Evolutionary conservation across 2,888 invertebrate genomes (phyloP).

Genomic region (Rhorus exstirpatorius): DNA sequence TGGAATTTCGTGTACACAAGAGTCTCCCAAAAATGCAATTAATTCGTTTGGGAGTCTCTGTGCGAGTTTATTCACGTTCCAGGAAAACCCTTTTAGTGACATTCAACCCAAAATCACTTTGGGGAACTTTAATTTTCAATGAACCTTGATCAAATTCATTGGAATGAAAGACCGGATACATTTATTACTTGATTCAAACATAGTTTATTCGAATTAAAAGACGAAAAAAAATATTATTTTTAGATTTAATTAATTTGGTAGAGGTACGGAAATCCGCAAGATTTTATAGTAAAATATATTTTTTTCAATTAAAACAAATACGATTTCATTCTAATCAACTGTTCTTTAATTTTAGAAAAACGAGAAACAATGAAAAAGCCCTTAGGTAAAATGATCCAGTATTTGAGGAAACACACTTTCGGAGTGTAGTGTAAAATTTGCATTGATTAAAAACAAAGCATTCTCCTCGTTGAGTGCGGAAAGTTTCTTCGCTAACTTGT

Average conservation of each 20-base stretch:
- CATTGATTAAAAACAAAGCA: slow-evolving; percentile 43
- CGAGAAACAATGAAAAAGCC: too few relatives aligned
- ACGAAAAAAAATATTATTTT: not conserved
- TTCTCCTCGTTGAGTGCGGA: slow-evolving; percentile 36
- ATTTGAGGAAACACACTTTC: not conserved
- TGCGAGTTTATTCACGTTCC: slow-evolving; percentile 39
- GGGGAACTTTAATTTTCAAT: slow-evolving; percentile 41
- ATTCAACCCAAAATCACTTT: slow-evolving; percentile 21
- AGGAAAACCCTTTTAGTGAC: slow-evolving; percentile 29
- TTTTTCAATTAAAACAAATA: too few relatives aligned
- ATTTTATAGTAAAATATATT: too few relatives aligned
- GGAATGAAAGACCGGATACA: not conserved
- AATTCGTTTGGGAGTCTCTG: slow-evolving; percentile 25
- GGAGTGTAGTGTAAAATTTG: slow-evolving; percentile 13
- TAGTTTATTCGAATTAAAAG: not conserved
- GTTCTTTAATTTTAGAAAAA: too few relatives aligned
- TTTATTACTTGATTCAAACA: not conserved
- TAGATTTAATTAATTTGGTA: not conserved
- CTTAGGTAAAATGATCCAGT: too few relatives aligned
- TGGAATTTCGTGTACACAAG: slow-evolving; percentile 39
- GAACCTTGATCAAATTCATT: not conserved
- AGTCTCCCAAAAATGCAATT: slow-evolving; percentile 56
- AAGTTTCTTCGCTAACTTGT: slow-evolving; percentile 53
- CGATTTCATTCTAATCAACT: too few relatives aligned
- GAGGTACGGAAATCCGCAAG: too few relatives aligned